Evolutionary conservation across 2,888 invertebrate species (phyloP), one percentile per base, ranked within the genome.

Genomic region (Petrolisthes cinctipes): DNA sequence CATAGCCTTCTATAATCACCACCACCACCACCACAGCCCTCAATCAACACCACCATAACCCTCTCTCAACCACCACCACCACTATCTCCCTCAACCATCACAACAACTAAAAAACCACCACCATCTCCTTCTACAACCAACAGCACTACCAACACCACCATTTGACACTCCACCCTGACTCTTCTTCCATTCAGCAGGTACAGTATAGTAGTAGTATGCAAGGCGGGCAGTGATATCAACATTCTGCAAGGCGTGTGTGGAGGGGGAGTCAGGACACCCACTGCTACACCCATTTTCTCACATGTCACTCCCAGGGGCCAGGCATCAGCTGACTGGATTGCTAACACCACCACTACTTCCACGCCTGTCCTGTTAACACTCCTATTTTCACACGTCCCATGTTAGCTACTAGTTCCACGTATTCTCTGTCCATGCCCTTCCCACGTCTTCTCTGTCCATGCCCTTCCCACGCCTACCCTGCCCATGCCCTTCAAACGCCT

Each of bases 261-360:
- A 37, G 37, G 37, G 14, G 2, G 71, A 20, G 6, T 20, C 20
- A 71, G n/a, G 71, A 17, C 54, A 54, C 79, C 79, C 20, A 54
- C 79, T 79, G 79, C 20, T 79, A 79, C 79, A 17, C 14, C 66
- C 84, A 84, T 84, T 66, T 78, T 54, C 61, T 54, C 54, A 73
- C 83, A 71, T 66, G 76, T 76, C 76, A 84, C 14, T 61, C 37
- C 57, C 20, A 14, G 37, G 37, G 37, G 11, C 53, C n/a, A 14
- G 11, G 11, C 51, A n/a, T 51, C 61, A 5, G 9, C 17, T 81
- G 5, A 23, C 56, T 61, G 6, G 53, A 76, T 53, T 68, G 11
- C 3, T 5, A 79, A 17, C 71, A 56, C 66, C 61, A 20, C 79
- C 20, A 82, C 54, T 51, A 11, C 53, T 37, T 78, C 7, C 20